Percentiles rank a stretch among this genome's conserved stretches.
These are phyloP conservation scores for Brachylomia viminalis DNA, from an alignment of 2,888 invertebrate genomes.

Conservation along the genomic window DNA sequence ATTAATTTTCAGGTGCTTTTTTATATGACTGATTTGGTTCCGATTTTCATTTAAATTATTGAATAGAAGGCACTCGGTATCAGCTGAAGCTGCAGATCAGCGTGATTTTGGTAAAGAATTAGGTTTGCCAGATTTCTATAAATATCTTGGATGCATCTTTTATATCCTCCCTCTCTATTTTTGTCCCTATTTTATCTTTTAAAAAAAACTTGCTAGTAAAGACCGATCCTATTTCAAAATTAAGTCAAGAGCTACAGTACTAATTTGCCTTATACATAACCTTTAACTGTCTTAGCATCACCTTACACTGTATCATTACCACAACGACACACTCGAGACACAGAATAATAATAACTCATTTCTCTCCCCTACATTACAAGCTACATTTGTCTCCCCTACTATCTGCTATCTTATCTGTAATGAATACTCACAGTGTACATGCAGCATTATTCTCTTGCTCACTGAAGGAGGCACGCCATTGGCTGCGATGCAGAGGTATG, in stretches of 20 bases:
- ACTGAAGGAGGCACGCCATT: slow-evolving; percentile 97
- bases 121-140: not conserved
- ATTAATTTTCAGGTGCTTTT: slow-evolving; percentile 46
- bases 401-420: slow-evolving; percentile 49
- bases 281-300: not conserved
- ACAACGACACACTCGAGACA: slow-evolving; percentile 32
- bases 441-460: slow-evolving; percentile 97
- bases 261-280: not conserved
- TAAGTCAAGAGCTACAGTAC: not conserved
- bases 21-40: slow-evolving; percentile 28
- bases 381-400: slow-evolving; percentile 43
- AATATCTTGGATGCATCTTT: not conserved
- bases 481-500: slow-evolving; percentile 96
- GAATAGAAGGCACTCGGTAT: not conserved
- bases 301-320: not conserved
- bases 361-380: slow-evolving; percentile 34
- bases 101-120: not conserved
- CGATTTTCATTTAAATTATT: not conserved
- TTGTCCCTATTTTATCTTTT: no score
- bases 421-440: slow-evolving; percentile 96
- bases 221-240: not conserved
- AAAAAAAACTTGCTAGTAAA: not conserved
- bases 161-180: no score
- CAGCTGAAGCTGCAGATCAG: not conserved
- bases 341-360: slow-evolving; percentile 48